A percentile compares a stretch with the other conserved stretches of the same genome.
phyloP scores from a whole-genome alignment of 2,113 vertebrate genomes.

The Psilopsiagon aurifrons region DNA sequence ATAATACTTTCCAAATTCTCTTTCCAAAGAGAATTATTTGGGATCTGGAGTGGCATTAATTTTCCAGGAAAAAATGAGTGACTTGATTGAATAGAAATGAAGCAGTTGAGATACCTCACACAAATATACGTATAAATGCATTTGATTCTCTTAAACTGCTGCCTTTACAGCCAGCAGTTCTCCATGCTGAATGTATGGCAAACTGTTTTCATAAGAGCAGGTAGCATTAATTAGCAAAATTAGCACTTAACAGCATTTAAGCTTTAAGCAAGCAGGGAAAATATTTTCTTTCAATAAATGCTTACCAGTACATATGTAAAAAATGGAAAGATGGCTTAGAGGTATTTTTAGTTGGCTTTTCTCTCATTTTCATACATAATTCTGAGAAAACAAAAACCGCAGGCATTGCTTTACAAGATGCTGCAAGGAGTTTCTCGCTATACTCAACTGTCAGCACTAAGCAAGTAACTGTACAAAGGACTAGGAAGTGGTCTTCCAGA shows the following conservation, averaged over 20 bases:
- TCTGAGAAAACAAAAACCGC: neutral
- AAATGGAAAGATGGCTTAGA: neutral
- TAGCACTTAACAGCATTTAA: neutral
- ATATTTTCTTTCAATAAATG: neutral
- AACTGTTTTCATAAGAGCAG: neutral
- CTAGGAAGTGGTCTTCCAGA: neutral
- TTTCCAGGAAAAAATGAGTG: neutral
- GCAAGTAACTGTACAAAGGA: neutral
- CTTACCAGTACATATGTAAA: neutral
- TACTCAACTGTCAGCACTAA: neutral
- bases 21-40: neutral
- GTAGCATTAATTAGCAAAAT: neutral
- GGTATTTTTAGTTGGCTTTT: neutral
- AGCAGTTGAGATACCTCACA: neutral
- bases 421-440: neutral
- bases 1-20: neutral
- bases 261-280: neutral
- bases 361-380: neutral
- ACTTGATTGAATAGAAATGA: neutral
- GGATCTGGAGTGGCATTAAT: neutral
- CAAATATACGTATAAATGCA: rapidly evolving
- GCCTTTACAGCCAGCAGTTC: neutral
- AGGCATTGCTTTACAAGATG: neutral
- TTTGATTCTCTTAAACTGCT: neutral
- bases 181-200: neutral